Evolutionary conservation across 2,113 vertebrate genomes (phyloP), one percentile per base, ranked within the genome.

Genomic region (Sebastes fasciatus): DNA sequence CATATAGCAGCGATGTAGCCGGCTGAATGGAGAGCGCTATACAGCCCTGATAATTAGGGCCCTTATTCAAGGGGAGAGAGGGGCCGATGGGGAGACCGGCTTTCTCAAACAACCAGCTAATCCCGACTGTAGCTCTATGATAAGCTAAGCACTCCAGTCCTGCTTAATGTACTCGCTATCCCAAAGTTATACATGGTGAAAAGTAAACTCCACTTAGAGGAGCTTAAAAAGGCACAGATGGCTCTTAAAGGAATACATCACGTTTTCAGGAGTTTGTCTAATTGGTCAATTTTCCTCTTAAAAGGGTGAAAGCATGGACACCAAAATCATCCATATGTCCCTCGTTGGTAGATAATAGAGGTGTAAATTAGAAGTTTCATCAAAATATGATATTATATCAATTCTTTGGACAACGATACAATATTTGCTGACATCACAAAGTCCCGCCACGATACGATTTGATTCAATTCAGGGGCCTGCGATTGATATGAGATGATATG

Each of bases 41-140:
- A 46, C 75, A 72, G 67, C 78, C 23, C 63, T 49, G 73, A 89
- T 85, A 85, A 93, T 88, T 81, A 82, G 52, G 45, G 58, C 6
- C 62, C 74, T 71, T 45, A 75, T 62, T 73, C 60, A 68, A 74
- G 65, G 55, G 69, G 26, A 87, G 26, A 87, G 69, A 78, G 57
- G 17, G 55, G 52, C 58, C 23, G 26, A 80, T 17, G 57, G 80
- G 42, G 80, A 89, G 70, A 51, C 61, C 1, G 2, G 74, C 60
- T 77, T 74, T 57, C 76, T 75, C 55, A 85, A 83, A 88, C 63
- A 74, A 72, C 49, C 34, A 14, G 73, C 86, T 87, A 87, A 87
- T 84, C 77, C 85, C 0, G 8, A 83, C 69, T 91, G 84, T 23
- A 62, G 81, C 72, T 40, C 61, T 23, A 62, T 49, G 83, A 88